These are phyloP conservation scores for Decapterus maruadsi DNA, from an alignment of 2,797 vertebrate genomes.

Conservation along the genomic window DNA sequence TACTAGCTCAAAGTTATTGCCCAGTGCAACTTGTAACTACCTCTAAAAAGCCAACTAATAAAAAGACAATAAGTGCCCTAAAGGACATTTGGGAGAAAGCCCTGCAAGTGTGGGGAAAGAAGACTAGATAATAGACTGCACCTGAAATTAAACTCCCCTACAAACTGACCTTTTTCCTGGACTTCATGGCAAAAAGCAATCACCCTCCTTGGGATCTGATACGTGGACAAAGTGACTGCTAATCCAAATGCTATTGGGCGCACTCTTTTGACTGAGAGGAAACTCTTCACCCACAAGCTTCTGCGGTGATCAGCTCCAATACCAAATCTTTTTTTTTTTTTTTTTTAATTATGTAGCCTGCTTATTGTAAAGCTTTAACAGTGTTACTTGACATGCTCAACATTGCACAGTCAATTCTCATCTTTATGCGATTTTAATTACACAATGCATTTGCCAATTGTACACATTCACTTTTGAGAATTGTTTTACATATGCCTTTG, in stretches of 20 bases:
- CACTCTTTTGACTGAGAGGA: conserved; percentile 22
- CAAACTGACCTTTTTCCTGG: conserved; percentile 13
- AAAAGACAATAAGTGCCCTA: conserved; percentile 45
- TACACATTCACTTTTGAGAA: not conserved
- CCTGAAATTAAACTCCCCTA: conserved; percentile 4
- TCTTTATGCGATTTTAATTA: conserved; percentile 7
- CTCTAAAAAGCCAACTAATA: conserved; percentile 60
- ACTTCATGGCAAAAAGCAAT: conserved; percentile 6
- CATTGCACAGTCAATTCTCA: conserved; percentile 30
- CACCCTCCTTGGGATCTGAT: conserved; percentile 29
- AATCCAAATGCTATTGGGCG: conserved; percentile 41
- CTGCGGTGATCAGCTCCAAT: conserved; percentile 53
- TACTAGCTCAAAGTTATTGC: conserved; percentile 49
- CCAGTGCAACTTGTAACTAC: conserved; percentile 55
- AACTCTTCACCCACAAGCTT: conserved; percentile 62
- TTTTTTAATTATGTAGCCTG: not conserved
- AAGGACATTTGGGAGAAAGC: conserved; percentile 34
- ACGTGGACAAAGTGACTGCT: conserved; percentile 5
- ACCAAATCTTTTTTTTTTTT: not conserved
- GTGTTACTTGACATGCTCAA: conserved; percentile 23
- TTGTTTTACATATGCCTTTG: conserved; percentile 8
- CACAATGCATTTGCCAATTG: not conserved
- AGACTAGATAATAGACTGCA: conserved; percentile 33
- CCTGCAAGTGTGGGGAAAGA: conserved; percentile 33
- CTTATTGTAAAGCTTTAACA: conserved; percentile 12